Conservation (phyloP, 2,113 vertebrate species). For the Ellobius talpinus region DNA sequence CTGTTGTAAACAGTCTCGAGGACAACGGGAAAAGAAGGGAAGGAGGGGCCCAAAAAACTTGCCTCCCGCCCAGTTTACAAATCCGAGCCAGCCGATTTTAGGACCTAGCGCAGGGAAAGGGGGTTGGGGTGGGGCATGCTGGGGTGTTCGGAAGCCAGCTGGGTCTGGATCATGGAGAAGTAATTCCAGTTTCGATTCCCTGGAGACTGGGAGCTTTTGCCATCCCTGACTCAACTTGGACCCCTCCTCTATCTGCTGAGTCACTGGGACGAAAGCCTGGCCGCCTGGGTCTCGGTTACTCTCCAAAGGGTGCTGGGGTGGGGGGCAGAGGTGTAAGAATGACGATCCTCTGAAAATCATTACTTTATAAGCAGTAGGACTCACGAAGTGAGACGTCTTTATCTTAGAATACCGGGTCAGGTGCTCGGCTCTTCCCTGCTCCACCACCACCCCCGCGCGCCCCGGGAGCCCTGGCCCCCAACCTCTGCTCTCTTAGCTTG, state of each 20-base stretch:
- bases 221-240: constrained; percentile 65
- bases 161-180: background rate
- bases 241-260: constrained; percentile 71
- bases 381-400: background rate
- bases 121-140: background rate
- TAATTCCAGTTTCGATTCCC: constrained; percentile 66
- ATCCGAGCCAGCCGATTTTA: background rate
- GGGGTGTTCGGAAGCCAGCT: background rate
- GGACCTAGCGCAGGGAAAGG: background rate
- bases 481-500: background rate
- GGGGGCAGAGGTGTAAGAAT: too few species aligned
- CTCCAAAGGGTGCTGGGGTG: background rate
- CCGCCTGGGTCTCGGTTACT: background rate
- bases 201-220: constrained; percentile 38
- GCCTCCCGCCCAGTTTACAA: background rate
- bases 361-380: background rate
- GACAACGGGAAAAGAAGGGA: constrained; percentile 32
- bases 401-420: background rate
- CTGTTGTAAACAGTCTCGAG: constrained; percentile 75
- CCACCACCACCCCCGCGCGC: background rate
- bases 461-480: background rate
- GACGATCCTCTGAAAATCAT: background rate
- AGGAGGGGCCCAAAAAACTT: background rate
- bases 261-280: constrained; percentile 45
- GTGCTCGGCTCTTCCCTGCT: too few species aligned